These are phyloP conservation scores for Cotesia typhae DNA, from an alignment of 1,140 invertebrate genomes.

Conservation along the genomic window DNA sequence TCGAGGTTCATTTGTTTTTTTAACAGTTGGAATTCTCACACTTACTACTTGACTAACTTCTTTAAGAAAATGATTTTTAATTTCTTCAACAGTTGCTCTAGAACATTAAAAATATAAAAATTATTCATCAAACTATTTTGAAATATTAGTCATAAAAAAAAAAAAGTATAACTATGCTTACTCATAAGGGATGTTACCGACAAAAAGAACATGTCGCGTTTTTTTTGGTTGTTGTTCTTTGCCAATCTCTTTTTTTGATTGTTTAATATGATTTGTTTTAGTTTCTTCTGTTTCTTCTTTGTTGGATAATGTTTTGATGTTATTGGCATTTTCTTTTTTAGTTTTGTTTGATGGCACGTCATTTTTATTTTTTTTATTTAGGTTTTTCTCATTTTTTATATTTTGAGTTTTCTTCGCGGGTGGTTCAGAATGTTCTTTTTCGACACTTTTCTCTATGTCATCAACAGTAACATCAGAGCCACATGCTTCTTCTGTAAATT, in stretches of 20 bases:
- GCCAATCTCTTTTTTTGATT: constrained; percentile 49
- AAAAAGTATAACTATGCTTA: constrained; percentile 41
- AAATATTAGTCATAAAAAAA: constrained; percentile 2
- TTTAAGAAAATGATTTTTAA: constrained; percentile 63
- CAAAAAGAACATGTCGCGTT: constrained; percentile 66
- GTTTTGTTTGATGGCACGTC: constrained; percentile 56
- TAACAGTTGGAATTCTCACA: constrained; percentile 58
- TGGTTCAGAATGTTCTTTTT: constrained; percentile 2
- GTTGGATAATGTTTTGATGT: constrained; percentile 58
- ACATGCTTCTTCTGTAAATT: constrained; percentile 17
- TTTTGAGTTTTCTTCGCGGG: not conserved
- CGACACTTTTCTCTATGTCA: constrained; percentile 34
- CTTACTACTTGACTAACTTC: constrained; percentile 59
- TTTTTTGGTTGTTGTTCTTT: constrained; percentile 63
- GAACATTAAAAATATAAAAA: constrained; percentile 38
- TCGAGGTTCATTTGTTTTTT: constrained; percentile 52
- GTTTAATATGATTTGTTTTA: constrained; percentile 56
- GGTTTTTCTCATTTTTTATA: constrained; percentile 35
- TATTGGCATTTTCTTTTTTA: constrained; percentile 36
- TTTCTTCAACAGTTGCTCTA: constrained; percentile 55
- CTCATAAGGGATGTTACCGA: constrained; percentile 64
- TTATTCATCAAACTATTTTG: constrained; percentile 4
- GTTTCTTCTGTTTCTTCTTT: constrained; percentile 62
- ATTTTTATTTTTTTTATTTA: constrained; percentile 38
- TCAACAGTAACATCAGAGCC: constrained; percentile 9